Conservation (phyloP, 2,113 vertebrate genomes). For the Upupa epops region DNA sequence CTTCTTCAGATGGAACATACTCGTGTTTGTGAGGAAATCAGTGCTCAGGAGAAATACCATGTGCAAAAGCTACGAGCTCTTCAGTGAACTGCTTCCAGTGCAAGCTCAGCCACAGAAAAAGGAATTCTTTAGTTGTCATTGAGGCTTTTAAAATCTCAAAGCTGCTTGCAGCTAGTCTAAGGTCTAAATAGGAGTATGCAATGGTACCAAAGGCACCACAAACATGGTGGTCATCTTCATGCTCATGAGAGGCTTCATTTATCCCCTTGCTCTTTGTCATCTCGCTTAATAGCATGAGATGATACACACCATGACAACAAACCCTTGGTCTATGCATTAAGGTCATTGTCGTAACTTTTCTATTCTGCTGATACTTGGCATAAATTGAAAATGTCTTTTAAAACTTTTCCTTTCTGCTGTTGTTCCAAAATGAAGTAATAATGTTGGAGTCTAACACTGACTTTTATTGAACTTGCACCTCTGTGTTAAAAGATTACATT, state of each 20-base stretch:
- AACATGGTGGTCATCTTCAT: background rate
- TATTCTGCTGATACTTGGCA: background rate
- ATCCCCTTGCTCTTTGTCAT: background rate
- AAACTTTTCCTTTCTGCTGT: background rate
- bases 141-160: background rate
- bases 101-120: background rate
- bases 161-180: background rate
- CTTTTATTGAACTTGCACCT: background rate
- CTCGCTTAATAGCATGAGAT: background rate
- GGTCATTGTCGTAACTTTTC: background rate
- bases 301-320: background rate
- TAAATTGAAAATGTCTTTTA: background rate
- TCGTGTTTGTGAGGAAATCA: background rate
- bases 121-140: background rate
- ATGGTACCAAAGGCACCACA: background rate
- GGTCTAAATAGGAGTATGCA: background rate
- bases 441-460: background rate
- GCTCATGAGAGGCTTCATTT: background rate
- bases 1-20: background rate
- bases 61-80: background rate
- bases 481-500: background rate
- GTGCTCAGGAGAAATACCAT: background rate
- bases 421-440: background rate
- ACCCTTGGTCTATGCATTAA: background rate
- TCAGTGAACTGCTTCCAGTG: background rate